Base-by-base conservation (phyloP, 2,113 vertebrate species). In the Neoarius graeffei region DNA sequence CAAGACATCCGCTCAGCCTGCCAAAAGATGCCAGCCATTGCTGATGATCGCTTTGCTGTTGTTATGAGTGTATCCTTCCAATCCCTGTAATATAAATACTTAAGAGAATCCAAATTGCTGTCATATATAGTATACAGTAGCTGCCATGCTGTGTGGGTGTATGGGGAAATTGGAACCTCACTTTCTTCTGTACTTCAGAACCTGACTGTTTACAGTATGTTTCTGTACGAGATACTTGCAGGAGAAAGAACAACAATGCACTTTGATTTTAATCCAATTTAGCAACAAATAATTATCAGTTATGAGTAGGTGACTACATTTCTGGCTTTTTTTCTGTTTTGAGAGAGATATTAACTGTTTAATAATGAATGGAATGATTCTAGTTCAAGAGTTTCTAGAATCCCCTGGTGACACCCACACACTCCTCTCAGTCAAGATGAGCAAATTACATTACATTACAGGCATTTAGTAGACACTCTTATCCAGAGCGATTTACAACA, bases 51-150 rank as follows among this genome's bases (percentile, higher is more conserved):
- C 62, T 99, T 99, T 87, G 94, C 97, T 0, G 69, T 96, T 0
- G 96, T 98, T 91, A 99, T 99, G 98, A 95, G 93, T 0, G 98
- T 98, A 99, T 99, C 97, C 96, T 97, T 94, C 17, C 14, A 82
- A 23, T 69, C 7, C 30, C 35, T 80, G 23, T 56, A 77, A 56
- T 19, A 57, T 30, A 77, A 82, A 57, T 0, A 82, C 5, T 30
- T 50, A 60, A 76, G 10, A 1, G 2, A 20, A 25, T 79, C 20
- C n/a, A 66, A 57, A n/a, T 67, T n/a, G 27, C 50, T 20, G 56
- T 27, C 9, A 23, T 69, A 20, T 79, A 71, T 73, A 9, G 42
- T 42, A 42, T 42, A 42, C 7, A 23, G 35, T 0, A 77, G 25
- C 50, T 80, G n/a, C 35, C 7, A 30, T 57, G 15, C 52, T 81